Evolutionary conservation across 1,140 invertebrate genomes (phyloP).

Genomic region (Drosophila fuyamai): DNA sequence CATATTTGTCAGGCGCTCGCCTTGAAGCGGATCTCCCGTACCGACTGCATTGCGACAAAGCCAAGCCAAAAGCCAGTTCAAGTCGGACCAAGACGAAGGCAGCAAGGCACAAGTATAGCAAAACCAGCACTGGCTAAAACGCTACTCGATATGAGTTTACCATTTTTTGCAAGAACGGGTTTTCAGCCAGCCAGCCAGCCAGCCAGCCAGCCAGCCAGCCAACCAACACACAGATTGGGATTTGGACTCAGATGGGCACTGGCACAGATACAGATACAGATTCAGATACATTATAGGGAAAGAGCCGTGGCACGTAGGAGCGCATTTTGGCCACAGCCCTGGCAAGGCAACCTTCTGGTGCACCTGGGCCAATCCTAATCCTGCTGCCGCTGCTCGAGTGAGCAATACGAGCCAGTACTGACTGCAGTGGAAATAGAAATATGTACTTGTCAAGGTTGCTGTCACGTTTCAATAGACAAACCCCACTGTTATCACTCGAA

Average conservation of each 20-base stretch:
- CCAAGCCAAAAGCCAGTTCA: conserved; percentile 10
- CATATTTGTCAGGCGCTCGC: conserved; percentile 70
- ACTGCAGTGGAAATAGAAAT: conserved; percentile 18
- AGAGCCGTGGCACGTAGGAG: conserved; percentile 6
- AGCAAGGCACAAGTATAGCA: conserved; percentile 11
- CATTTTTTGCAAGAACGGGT: conserved; percentile 68
- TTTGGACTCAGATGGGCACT: conserved; percentile 15
- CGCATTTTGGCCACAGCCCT: conserved; percentile 9
- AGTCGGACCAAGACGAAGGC: conserved; percentile 19
- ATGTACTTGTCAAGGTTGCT: conserved; percentile 46
- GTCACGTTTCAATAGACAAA: conserved; percentile 27
- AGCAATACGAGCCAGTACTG: neutral
- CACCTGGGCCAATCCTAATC: conserved; percentile 16
- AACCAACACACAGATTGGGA: conserved; percentile 14
- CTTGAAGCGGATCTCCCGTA: conserved; percentile 50
- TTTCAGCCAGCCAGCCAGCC: conserved; percentile 47
- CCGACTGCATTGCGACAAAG: conserved; percentile 47
- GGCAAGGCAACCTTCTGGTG: conserved; percentile 8
- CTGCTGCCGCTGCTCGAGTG: neutral
- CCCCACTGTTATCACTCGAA: conserved; percentile 16
- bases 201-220: conserved; percentile 17
- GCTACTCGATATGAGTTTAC: conserved; percentile 60
- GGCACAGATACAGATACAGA: conserved; percentile 22
- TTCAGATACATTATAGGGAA: neutral
- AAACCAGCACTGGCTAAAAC: conserved; percentile 57